phyloP scores from a whole-genome alignment of 2,113 vertebrate species.

The Microtus ochrogaster region DNA sequence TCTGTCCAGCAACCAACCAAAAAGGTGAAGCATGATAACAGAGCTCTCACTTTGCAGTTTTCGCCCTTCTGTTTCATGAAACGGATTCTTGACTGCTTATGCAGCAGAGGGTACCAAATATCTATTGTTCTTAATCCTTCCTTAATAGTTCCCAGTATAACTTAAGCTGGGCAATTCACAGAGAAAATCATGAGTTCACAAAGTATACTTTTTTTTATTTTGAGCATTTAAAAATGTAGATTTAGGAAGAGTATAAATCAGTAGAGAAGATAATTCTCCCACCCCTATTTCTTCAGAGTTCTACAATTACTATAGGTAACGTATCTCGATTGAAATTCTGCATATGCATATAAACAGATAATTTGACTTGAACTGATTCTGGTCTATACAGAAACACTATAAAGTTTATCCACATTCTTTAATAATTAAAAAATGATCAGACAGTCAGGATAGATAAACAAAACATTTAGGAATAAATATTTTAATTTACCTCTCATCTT shows the following conservation, averaged over 20 bases:
- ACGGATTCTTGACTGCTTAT: background rate
- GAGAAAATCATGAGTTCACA: background rate
- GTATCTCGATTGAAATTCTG: background rate
- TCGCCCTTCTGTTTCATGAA: background rate
- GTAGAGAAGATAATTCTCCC: background rate
- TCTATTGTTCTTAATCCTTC: background rate
- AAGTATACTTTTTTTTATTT: background rate
- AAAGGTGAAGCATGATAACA: background rate
- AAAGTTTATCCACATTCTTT: background rate
- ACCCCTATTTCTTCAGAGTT: background rate
- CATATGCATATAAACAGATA: background rate
- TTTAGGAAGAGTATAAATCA: background rate
- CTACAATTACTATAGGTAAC: background rate
- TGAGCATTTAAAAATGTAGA: background rate
- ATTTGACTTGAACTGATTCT: background rate
- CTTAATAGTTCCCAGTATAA: background rate
- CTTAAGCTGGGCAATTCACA: background rate
- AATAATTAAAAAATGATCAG: background rate
- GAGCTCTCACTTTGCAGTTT: background rate
- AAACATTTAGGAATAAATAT: background rate
- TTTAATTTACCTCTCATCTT: background rate
- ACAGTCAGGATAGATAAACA: background rate
- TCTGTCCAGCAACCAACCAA: background rate
- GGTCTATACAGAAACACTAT: background rate
- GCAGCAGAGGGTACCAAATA: background rate